phyloP scores from a whole-genome alignment of 2,888 invertebrate species.

The Melieria omissa region DNA sequence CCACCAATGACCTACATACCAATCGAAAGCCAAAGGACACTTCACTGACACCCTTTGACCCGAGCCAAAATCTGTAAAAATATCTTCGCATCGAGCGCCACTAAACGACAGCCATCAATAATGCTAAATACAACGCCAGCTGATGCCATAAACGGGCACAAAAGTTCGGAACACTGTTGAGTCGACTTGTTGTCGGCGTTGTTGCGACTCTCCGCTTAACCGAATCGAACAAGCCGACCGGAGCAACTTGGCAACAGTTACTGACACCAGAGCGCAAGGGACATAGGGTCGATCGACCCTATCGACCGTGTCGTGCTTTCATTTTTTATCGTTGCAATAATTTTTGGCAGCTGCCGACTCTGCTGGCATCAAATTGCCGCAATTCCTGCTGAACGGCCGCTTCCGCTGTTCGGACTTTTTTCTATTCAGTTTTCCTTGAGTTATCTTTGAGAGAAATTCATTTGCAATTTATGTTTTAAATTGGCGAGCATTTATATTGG shows the following conservation, averaged over 20 bases:
- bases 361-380: background rate
- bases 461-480: slow-evolving; percentile 41
- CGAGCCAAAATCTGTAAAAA: no score
- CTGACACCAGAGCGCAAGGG: no score
- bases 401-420: background rate
- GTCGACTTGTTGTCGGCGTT: background rate
- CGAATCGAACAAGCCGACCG: no score
- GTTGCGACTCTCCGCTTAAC: background rate
- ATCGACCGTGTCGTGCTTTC: slow-evolving; percentile 17
- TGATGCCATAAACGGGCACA: slow-evolving; percentile 47
- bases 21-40: no score
- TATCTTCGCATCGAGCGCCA: background rate
- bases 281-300: background rate
- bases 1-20: background rate
- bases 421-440: background rate
- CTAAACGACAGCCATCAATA: slow-evolving; percentile 41
- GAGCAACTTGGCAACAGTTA: no score
- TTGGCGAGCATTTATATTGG: slow-evolving; percentile 36
- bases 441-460: slow-evolving; percentile 9
- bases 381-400: background rate
- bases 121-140: slow-evolving; percentile 42
- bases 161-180: background rate
- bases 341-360: slow-evolving; percentile 30
- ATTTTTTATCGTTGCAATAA: slow-evolving; percentile 39
- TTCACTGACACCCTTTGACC: no score